Conservation (phyloP, 2,113 vertebrate species). For the Saccopteryx leptura region DNA sequence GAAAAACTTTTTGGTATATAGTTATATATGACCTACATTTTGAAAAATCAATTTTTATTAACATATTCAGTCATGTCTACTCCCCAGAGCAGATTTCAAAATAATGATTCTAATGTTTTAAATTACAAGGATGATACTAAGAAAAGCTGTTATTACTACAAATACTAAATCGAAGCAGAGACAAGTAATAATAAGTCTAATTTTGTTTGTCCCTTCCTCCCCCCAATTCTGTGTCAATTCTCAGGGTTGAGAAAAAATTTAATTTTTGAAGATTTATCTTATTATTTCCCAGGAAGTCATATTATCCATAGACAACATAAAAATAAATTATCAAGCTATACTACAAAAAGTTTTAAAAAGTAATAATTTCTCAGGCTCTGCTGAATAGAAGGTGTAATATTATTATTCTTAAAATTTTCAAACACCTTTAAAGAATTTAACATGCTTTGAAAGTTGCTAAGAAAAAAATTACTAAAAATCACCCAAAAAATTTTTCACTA, state of each 20-base stretch:
- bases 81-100: not conserved
- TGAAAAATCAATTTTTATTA: not conserved
- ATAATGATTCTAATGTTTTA: not conserved
- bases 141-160: not conserved
- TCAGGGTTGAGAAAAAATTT: conserved; percentile 30
- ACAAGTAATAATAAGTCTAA: not conserved
- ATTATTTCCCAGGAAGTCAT: conserved; percentile 29
- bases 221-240: not conserved
- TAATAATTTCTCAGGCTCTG: conserved; percentile 1
- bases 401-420: not conserved
- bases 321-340: conserved; percentile 41
- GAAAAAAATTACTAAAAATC: conserved; percentile 43
- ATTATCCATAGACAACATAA: not conserved
- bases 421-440: conserved; percentile 36
- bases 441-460: conserved; percentile 48
- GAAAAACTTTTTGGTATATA: conserved; percentile 5
- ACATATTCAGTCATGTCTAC: not conserved
- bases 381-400: conserved; percentile 2
- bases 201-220: not conserved
- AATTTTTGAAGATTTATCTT: conserved; percentile 50
- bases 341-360: not conserved
- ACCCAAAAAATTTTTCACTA: not conserved
- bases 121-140: not conserved
- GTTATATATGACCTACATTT: not conserved
- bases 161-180: conserved; percentile 16